Evolutionary conservation across 2,113 vertebrate species (phyloP).

Genomic region (Sterrhoptilus dennistouni): DNA sequence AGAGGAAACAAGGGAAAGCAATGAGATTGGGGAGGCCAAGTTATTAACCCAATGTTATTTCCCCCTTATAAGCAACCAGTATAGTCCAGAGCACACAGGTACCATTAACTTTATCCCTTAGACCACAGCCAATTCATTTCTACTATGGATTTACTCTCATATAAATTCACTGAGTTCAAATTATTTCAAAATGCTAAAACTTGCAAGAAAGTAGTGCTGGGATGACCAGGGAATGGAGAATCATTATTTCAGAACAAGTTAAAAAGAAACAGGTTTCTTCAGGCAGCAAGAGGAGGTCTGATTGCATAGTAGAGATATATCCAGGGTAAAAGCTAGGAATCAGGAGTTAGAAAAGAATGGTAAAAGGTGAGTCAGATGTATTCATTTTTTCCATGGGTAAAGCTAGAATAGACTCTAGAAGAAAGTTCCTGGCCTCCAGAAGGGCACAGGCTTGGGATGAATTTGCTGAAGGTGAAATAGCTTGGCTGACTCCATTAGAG

Average conservation of each 20-base stretch:
- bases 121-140: background rate
- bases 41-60: slow-evolving; percentile 28
- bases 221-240: background rate
- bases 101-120: background rate
- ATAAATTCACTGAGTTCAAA: background rate
- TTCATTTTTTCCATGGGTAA: background rate
- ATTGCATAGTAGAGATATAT: background rate
- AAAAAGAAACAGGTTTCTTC: background rate
- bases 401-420: background rate
- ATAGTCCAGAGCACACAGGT: background rate
- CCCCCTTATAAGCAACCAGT: background rate
- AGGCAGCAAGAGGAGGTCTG: background rate
- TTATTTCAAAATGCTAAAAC: background rate
- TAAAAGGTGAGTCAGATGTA: background rate
- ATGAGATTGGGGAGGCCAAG: background rate
- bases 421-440: background rate
- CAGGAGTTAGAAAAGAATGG: background rate
- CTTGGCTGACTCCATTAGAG: background rate
- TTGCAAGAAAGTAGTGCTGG: background rate
- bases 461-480: background rate
- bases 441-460: background rate
- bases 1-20: background rate
- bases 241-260: background rate
- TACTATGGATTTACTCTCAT: background rate
- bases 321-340: background rate